These are phyloP conservation scores for Larimichthys polyactis DNA, from an alignment of 2,113 vertebrate species.

Conservation along the genomic window DNA sequence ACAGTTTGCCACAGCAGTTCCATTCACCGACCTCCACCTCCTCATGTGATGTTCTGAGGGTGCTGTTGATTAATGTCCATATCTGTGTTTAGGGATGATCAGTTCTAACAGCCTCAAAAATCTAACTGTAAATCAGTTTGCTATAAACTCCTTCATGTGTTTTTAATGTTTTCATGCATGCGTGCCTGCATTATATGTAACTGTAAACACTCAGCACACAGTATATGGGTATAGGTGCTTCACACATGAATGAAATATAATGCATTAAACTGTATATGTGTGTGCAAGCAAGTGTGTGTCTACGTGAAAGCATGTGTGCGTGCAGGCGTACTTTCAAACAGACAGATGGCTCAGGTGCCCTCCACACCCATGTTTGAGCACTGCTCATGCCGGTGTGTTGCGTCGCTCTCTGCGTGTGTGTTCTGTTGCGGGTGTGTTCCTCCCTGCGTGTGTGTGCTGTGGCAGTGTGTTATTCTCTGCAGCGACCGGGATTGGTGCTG, in stretches of 20 bases:
- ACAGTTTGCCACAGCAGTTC: background rate
- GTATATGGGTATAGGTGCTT: background rate
- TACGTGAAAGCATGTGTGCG: background rate
- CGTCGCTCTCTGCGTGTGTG: slow-evolving; percentile 66
- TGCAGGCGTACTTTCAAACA: slow-evolving; percentile 5
- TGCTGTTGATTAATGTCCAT: background rate
- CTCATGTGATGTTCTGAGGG: background rate
- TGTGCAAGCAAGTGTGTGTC: background rate
- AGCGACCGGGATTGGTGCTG: slow-evolving; percentile 57
- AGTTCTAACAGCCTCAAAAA: background rate
- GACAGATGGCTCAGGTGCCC: slow-evolving; percentile 74
- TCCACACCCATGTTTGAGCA: slow-evolving; percentile 56
- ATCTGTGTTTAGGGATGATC: background rate
- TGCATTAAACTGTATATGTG: slow-evolving; percentile 16
- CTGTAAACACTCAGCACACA: background rate
- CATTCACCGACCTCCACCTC: background rate
- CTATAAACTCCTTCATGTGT: background rate
- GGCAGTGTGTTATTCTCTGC: slow-evolving; percentile 44
- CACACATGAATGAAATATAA: slow-evolving; percentile 10
- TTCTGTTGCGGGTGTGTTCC: slow-evolving; percentile 60
- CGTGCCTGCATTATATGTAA: background rate
- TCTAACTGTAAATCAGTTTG: background rate
- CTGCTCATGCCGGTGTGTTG: slow-evolving; percentile 42
- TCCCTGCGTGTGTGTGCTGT: slow-evolving; percentile 45
- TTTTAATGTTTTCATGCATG: background rate